Evolutionary conservation across 2,797 vertebrate genomes (phyloP).

Genomic region (Gadopsis marmoratus): DNA sequence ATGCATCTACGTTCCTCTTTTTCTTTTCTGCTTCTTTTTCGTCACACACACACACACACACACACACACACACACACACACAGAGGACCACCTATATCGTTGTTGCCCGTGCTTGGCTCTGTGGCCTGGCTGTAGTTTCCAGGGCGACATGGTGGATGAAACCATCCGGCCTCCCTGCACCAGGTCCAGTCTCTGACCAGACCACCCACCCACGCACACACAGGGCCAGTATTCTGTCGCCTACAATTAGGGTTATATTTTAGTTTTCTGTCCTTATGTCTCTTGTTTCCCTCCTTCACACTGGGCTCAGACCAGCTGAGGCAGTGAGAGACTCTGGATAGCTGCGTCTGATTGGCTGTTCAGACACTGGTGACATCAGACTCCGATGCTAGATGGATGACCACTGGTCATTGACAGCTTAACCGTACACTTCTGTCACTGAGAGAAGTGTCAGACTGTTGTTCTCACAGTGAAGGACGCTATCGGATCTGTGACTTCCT

Average conservation of each 20-base stretch:
- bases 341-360: background rate
- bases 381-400: background rate
- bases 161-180: constrained; percentile 39
- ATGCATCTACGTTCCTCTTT: background rate
- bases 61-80: background rate
- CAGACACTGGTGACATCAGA: background rate
- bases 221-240: constrained; percentile 25
- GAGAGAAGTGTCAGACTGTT: background rate
- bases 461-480: background rate
- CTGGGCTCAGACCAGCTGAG: constrained; percentile 44
- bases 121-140: constrained; percentile 62
- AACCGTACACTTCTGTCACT: constrained; percentile 6
- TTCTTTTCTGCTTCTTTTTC: background rate
- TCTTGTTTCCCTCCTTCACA: constrained; percentile 42
- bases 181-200: constrained; percentile 49
- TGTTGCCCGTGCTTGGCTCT: background rate
- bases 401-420: constrained; percentile 7
- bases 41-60: background rate
- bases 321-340: constrained; percentile 14
- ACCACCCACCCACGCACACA: constrained; percentile 49
- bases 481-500: constrained; percentile 27
- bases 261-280: constrained; percentile 25
- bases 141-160: constrained; percentile 51
- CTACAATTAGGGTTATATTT: constrained; percentile 40
- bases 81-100: constrained; percentile 49